Conservation (phyloP, 2,888 invertebrate species). For the Napeogenes sylphis region DNA sequence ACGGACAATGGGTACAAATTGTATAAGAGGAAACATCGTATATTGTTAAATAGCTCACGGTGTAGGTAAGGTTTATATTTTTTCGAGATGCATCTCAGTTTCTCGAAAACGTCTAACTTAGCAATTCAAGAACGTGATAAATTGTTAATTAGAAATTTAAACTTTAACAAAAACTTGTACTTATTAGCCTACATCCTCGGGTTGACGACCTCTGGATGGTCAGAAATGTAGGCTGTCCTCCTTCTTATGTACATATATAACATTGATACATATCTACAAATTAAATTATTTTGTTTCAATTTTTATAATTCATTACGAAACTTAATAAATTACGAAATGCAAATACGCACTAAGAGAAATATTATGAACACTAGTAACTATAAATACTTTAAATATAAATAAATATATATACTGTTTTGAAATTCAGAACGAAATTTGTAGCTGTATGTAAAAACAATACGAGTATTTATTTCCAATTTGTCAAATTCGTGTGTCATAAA, state of each 20-base stretch:
- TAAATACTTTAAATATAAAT: too few relatives aligned
- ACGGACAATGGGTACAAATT: not conserved
- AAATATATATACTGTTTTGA: not conserved
- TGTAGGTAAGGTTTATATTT: not conserved
- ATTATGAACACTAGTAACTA: too few relatives aligned
- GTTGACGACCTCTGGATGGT: not conserved
- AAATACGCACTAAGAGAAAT: too few relatives aligned
- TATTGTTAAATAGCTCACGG: not conserved
- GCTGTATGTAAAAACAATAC: not conserved
- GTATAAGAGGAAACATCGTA: not conserved
- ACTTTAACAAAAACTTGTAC: slow-evolving; percentile 8
- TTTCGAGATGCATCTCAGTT: not conserved
- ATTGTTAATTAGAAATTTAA: slow-evolving; percentile 13
- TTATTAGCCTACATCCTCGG: slow-evolving; percentile 1
- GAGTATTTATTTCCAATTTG: not conserved
- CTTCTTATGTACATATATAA: not conserved
- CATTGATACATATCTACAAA: not conserved
- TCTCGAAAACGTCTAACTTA: slow-evolving; percentile 1
- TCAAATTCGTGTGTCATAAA: slow-evolving; percentile 2
- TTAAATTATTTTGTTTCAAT: not conserved
- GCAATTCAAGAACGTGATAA: slow-evolving; percentile 7
- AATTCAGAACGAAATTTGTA: not conserved
- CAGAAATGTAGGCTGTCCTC: slow-evolving; percentile 1
- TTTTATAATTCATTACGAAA: too few relatives aligned
- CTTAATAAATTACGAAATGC: too few relatives aligned